Percentiles rank a stretch among this genome's conserved stretches.
Conservation (phyloP, 2,797 vertebrate genomes). For the Dromococcyx pavoninus region DNA sequence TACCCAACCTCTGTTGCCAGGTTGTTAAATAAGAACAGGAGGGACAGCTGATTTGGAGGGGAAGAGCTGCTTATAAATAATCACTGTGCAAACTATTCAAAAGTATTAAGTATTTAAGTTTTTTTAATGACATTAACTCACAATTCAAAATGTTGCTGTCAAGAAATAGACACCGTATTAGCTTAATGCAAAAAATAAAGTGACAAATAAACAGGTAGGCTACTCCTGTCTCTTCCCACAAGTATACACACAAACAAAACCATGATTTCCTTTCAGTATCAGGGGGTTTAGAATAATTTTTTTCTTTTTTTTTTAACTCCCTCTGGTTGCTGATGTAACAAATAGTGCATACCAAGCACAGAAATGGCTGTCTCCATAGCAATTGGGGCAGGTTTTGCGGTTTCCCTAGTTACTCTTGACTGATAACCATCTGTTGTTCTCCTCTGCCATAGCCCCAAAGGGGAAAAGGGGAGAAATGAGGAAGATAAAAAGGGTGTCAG, state of each 20-base stretch:
- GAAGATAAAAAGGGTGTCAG: constrained; percentile 55
- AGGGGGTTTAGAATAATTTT: background rate
- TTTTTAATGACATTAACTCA: background rate
- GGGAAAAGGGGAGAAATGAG: constrained; percentile 41
- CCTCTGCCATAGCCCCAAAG: constrained; percentile 59
- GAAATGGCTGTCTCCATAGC: constrained; percentile 81
- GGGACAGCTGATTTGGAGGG: background rate
- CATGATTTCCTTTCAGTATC: background rate
- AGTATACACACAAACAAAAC: background rate
- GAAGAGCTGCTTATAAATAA: background rate
- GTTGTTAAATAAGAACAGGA: background rate
- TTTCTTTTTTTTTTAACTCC: constrained; percentile 47
- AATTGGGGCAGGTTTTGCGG: constrained; percentile 76
- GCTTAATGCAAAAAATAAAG: background rate
- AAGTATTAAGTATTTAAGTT: background rate
- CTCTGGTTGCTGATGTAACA: constrained; percentile 72
- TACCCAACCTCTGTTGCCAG: background rate
- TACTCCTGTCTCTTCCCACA: background rate
- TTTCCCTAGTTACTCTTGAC: constrained; percentile 82
- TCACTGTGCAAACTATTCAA: background rate
- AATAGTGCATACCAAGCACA: constrained; percentile 75
- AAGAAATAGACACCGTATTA: background rate
- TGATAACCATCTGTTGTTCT: constrained; percentile 78
- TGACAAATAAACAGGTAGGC: background rate
- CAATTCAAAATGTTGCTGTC: background rate